These are phyloP conservation scores for Ochotona curzoniae DNA, from an alignment of 2,113 vertebrate species.

Conservation along the genomic window DNA sequence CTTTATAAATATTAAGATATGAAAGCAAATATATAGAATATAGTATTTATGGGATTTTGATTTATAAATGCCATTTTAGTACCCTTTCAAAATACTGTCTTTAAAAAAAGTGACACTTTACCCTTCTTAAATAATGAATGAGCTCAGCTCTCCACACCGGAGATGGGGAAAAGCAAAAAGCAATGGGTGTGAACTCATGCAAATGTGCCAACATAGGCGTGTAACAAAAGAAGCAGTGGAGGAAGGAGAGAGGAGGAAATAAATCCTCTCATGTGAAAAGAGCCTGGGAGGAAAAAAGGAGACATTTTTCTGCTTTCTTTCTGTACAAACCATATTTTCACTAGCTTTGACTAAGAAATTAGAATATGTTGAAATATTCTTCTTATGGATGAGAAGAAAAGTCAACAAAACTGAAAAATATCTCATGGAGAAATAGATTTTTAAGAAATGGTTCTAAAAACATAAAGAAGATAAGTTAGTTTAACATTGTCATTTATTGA, in stretches of 20 bases:
- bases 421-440: slow-evolving; percentile 24
- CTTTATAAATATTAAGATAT: slow-evolving; percentile 64
- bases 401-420: neutral
- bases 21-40: slow-evolving; percentile 44
- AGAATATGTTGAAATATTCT: slow-evolving; percentile 29
- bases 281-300: neutral
- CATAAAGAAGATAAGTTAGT: slow-evolving; percentile 11
- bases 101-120: slow-evolving; percentile 29
- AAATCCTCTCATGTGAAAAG: neutral
- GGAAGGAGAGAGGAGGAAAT: neutral
- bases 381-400: neutral
- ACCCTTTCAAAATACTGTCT: slow-evolving; percentile 43
- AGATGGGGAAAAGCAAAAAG: slow-evolving; percentile 3
- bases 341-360: slow-evolving; percentile 22
- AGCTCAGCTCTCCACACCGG: neutral
- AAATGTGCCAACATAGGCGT: neutral
- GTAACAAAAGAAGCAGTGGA: neutral
- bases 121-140: slow-evolving; percentile 58
- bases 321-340: neutral
- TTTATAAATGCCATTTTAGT: slow-evolving; percentile 58
- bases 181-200: neutral
- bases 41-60: slow-evolving; percentile 64
- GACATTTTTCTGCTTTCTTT: neutral
- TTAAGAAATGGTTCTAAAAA: slow-evolving; percentile 31
- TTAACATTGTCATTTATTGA: slow-evolving; percentile 3